Evolutionary conservation across 2,888 invertebrate genomes (phyloP), one percentile per base, ranked within the genome.

Genomic region (Morpho helenor): DNA sequence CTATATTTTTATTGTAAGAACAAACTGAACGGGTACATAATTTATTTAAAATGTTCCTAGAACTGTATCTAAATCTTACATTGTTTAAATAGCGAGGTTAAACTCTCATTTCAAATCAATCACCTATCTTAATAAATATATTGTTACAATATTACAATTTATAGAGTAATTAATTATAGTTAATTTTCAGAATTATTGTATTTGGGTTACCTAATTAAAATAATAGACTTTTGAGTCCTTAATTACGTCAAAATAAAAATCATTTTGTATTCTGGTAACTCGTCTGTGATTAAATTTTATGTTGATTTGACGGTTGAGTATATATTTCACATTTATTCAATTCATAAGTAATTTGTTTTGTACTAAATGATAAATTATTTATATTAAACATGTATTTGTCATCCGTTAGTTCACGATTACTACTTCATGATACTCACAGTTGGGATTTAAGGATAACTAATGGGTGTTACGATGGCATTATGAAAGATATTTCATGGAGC

Each of bases 401-500:
- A 39, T 91, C 93, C 45, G 84, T 91, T 63, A 92, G 92, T 69
- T 91, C 91, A 49, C 89, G 91, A 49, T 79, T 93, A 62, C 83
- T 92, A 72, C 79, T 93, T 39, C 91, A 93, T 69, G 91, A 92
- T 63, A 86, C 83, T 61, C 91, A 86, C 69, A 85, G 79, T 74
- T 92, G 92, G 82, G 87, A 91, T 69, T 78, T 92, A 57, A 83
- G 89, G 71, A 89, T 92, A 69, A 82, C 84, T 56, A 92, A 92
- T 68, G 86, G 82, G 51, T 84, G 83, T 68, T 85, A 87, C 60
- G 87, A 91, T 67, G 84, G 84, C 52, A 67, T 86, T 59, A 65
- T 90, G 57, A 76, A 87, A 59, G 87, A 90, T 75, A 73, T 90
- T 60, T 83, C 87, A 9, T 91, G 91, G 91, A 91, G 91, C 68